These are phyloP conservation scores for Drosophila kanapiae DNA, from an alignment of 1,140 invertebrate species.

Conservation along the genomic window DNA sequence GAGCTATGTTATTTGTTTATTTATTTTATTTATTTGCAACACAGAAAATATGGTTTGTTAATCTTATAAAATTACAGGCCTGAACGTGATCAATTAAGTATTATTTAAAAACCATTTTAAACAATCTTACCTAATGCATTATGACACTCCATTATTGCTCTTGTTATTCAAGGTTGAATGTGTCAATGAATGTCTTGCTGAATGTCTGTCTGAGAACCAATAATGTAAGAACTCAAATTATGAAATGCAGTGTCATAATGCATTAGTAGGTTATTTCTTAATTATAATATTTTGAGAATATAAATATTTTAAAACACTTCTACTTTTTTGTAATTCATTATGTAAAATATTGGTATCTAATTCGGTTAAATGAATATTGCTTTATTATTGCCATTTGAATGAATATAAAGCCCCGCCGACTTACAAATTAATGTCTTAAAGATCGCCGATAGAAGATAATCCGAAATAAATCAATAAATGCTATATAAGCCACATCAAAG, in stretches of 20 bases:
- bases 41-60: neutral
- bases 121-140: neutral
- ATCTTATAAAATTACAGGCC: neutral
- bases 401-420: too few species aligned
- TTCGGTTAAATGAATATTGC: too few species aligned
- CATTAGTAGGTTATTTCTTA: too few species aligned
- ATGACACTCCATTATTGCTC: neutral
- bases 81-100: neutral
- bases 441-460: slow-evolving; percentile 3
- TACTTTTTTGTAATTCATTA: too few species aligned
- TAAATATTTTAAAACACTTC: too few species aligned
- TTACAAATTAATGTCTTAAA: neutral
- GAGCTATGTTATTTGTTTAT: neutral
- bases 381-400: too few species aligned
- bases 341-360: too few species aligned
- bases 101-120: neutral
- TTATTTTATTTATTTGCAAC: neutral
- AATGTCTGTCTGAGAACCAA: neutral
- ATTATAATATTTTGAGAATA: too few species aligned
- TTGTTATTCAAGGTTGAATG: neutral
- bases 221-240: neutral
- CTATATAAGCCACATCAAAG: neutral
- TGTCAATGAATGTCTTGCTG: neutral
- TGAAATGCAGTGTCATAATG: neutral
- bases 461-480: slow-evolving; percentile 36